Conservation (phyloP, 2,888 invertebrate genomes). For the Argyresthia albistria region DNA sequence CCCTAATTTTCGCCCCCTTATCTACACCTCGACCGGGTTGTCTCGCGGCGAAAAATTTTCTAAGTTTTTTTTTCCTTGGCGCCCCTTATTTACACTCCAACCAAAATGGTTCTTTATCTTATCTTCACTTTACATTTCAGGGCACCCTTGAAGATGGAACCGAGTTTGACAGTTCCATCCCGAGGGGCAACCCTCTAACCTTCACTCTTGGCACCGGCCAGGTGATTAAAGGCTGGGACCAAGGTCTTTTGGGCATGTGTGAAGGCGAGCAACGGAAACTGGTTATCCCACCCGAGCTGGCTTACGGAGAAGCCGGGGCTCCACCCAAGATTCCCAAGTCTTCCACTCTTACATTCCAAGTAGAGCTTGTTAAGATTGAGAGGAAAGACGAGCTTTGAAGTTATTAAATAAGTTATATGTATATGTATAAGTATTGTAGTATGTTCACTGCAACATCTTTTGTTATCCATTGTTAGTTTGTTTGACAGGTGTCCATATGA, state of each 20-base stretch:
- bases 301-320: slow-evolving; percentile 86
- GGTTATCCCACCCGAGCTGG: slow-evolving; percentile 88
- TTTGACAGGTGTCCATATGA: no score
- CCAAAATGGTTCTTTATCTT: no score
- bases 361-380: slow-evolving; percentile 84
- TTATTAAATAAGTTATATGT: not conserved
- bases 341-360: slow-evolving; percentile 85
- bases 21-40: no score
- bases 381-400: slow-evolving; percentile 63
- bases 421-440: no score
- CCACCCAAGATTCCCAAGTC: slow-evolving; percentile 88
- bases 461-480: not conserved
- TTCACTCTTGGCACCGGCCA: slow-evolving; percentile 88
- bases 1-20: no score
- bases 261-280: slow-evolving; percentile 89
- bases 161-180: slow-evolving; percentile 88
- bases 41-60: no score
- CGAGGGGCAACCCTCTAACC: slow-evolving; percentile 80
- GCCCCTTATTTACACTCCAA: no score
- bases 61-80: no score
- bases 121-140: slow-evolving; percentile 54
- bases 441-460: not conserved
- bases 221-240: slow-evolving; percentile 94
- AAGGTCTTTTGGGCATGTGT: slow-evolving; percentile 91
- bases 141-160: slow-evolving; percentile 87